These are phyloP conservation scores for Stegastes partitus DNA, from an alignment of 2,113 vertebrate species.

Conservation along the genomic window DNA sequence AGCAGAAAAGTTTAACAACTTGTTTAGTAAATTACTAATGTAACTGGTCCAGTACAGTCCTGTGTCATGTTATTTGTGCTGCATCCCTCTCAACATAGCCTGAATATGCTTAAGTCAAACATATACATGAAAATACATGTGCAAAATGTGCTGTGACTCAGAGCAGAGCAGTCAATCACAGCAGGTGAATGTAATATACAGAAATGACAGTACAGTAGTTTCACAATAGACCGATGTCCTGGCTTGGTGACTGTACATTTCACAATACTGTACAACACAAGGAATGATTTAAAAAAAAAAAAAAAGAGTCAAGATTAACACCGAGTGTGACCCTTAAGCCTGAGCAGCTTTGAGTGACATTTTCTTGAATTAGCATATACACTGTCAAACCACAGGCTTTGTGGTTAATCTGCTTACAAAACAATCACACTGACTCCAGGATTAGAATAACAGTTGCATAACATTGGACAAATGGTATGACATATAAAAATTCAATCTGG, in stretches of 20 bases:
- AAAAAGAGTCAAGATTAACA: conserved; percentile 17
- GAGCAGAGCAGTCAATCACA: conserved; percentile 12
- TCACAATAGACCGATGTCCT: too few species aligned
- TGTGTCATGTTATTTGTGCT: background rate
- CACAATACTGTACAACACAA: conserved; percentile 6
- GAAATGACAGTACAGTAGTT: background rate
- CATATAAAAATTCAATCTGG: conserved; percentile 7
- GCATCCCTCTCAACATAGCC: background rate
- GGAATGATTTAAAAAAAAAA: conserved; percentile 10
- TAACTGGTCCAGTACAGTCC: background rate
- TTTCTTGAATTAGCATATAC: conserved; percentile 44
- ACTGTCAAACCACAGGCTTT: conserved; percentile 39
- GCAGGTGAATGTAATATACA: background rate
- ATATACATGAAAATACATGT: too few species aligned
- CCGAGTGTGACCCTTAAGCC: conserved; percentile 5
- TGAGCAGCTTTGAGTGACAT: conserved; percentile 48
- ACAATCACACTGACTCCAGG: conserved; percentile 44
- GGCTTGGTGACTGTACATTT: conserved; percentile 8
- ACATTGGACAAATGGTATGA: conserved; percentile 7
- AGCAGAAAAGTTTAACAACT: background rate
- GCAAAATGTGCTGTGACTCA: conserved; percentile 11
- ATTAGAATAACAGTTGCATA: conserved; percentile 33
- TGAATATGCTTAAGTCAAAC: background rate
- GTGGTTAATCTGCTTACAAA: conserved; percentile 43
- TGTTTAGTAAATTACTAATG: background rate